Evolutionary conservation across 35 echinoderm and acorn worm genomes (phyloP).

Genomic region (Ophioderma brevispina): DNA sequence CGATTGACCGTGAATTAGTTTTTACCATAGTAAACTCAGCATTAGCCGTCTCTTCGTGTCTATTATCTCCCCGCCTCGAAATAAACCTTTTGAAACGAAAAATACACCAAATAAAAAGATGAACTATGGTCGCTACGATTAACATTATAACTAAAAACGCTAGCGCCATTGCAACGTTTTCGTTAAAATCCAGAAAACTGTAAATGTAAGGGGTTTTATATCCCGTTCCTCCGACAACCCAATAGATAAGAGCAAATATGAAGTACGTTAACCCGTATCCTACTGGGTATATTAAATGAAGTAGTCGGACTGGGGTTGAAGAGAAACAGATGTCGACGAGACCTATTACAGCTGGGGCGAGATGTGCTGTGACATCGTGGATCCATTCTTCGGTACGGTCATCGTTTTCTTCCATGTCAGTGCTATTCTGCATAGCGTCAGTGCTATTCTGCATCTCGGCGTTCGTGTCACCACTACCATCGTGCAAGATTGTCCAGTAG

Average conservation of each 20-base stretch:
- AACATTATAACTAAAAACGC: neutral
- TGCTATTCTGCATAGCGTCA: too few relatives aligned
- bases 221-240: neutral
- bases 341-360: neutral
- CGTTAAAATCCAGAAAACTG: neutral
- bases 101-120: neutral
- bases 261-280: neutral
- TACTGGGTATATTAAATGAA: neutral
- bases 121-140: neutral
- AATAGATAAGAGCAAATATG: neutral
- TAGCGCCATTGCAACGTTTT: neutral
- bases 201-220: neutral
- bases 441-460: too few relatives aligned
- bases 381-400: neutral
- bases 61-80: neutral
- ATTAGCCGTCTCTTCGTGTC: neutral
- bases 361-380: neutral
- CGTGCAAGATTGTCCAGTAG: slow-evolving; percentile 9
- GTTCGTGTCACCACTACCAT: neutral
- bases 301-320: neutral
- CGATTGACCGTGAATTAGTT: neutral
- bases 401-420: too few relatives aligned
- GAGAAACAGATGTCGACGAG: neutral
- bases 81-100: neutral
- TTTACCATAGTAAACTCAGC: neutral